Evolutionary conservation across 2,797 vertebrate genomes (phyloP), one percentile per base, ranked within the genome.

Genomic region (Zonotrichia albicollis): DNA sequence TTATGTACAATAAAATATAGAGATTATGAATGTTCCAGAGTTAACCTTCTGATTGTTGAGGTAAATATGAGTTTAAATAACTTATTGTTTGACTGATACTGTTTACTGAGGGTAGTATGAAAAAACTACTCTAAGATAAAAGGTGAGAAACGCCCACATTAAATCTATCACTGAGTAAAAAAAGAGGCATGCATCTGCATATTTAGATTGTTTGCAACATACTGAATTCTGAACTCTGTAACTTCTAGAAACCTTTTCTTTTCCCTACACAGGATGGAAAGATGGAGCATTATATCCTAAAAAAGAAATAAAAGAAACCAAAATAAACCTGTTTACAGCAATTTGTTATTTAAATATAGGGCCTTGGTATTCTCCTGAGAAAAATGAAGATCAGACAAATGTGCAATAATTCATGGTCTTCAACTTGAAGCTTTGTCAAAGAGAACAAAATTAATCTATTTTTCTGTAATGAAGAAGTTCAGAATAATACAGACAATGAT

Each of bases 141-240:
- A 66, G 9, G 1, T 72, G 27, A 75, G 15, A 61, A 89, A 45
- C 0, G 0, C 3, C 7, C 26, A 22, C 26, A 32, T 77, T 38
- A 64, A 84, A 86, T 25, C 1, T 2, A 50, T 32, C 10, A 64
- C 2, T 40, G 18, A 58, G 10, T 25, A 60, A 16, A 51, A 36
- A 62, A 45, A 23, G 27, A 30, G 43, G 7, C 8, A 10, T 42
- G 42, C 46, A 27, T 32, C 20, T 46, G 7, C 6, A 40, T 62
- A 46, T 66, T 79, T 95, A 83, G 19, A 72, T 60, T 45, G 12
- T 67, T 73, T 70, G 10, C 27, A 85, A 32, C 11, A 22, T 34
- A 65, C 0, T 53, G 30, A 42, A 57, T 72, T 89, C 30, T 51
- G 27, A 79, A 66, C 18, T 66, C 62, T 20, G 5, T 17, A 83